A percentile compares a stretch with the other conserved stretches of the same genome.
These are phyloP conservation scores for Reticulitermes lucifugus DNA, from an alignment of 2,888 invertebrate species.

Conservation along the genomic window DNA sequence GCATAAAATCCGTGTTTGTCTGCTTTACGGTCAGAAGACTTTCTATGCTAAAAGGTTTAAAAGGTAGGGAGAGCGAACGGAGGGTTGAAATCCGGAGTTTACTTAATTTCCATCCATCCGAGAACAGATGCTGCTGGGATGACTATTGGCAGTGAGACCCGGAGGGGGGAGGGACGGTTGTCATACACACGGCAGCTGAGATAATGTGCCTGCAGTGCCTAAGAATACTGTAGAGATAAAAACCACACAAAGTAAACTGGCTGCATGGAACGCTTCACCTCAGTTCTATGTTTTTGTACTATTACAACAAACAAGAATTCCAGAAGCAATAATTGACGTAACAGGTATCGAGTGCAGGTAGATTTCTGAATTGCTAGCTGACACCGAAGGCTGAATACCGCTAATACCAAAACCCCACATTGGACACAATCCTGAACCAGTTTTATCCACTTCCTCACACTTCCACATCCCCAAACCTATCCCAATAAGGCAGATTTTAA, in stretches of 20 bases:
- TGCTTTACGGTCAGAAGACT: slow-evolving; percentile 42
- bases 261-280: no score
- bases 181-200: neutral
- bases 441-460: no score
- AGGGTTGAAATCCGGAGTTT: slow-evolving; percentile 39
- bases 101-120: slow-evolving; percentile 48
- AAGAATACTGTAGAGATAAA: neutral
- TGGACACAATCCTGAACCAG: no score
- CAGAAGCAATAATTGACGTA: no score
- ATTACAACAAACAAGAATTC: no score
- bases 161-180: neutral
- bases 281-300: no score
- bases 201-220: neutral
- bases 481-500: no score
- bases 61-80: slow-evolving; percentile 1
- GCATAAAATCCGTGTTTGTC: slow-evolving; percentile 43
- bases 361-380: no score
- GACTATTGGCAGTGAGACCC: neutral
- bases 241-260: neutral
- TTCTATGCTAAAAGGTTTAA: slow-evolving; percentile 49
- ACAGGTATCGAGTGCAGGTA: no score
- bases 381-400: no score
- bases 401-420: no score
- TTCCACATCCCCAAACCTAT: no score
- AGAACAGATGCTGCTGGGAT: slow-evolving; percentile 44